phyloP scores from a whole-genome alignment of 1,140 invertebrate genomes.

The Drosophila persimilis region DNA sequence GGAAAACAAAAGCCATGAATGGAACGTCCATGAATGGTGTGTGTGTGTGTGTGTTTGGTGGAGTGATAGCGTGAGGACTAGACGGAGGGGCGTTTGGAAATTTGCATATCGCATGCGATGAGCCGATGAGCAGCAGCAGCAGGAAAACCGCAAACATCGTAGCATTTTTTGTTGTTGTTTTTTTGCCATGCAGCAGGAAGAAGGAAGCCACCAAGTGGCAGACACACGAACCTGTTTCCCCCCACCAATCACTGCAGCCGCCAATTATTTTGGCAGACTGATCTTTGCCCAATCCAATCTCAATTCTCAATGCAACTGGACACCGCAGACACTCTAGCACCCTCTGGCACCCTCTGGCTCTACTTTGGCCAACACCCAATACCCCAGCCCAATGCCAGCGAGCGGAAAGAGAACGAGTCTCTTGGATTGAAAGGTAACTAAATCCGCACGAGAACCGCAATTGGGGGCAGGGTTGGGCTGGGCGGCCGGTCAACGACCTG shows the following conservation, averaged over 20 bases:
- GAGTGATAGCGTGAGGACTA: neutral
- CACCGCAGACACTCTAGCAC: conserved; percentile 1
- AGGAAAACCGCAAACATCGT: conserved; percentile 62
- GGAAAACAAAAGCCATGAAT: conserved; percentile 61
- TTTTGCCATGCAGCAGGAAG: conserved; percentile 45
- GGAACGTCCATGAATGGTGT: conserved; percentile 59
- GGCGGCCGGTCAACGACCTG: too few relatives aligned
- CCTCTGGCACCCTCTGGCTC: neutral
- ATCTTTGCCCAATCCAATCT: conserved; percentile 27
- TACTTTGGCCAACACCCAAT: conserved; percentile 46
- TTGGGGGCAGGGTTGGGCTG: conserved; percentile 38
- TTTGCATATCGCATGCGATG: conserved; percentile 69
- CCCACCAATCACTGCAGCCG: conserved; percentile 7
- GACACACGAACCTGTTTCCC: neutral
- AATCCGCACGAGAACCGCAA: conserved; percentile 28
- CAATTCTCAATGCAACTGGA: conserved; percentile 19
- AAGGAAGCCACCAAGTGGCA: conserved; percentile 57
- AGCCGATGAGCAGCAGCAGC: conserved; percentile 27
- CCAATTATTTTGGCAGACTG: neutral
- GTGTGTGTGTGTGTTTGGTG: conserved; percentile 1
- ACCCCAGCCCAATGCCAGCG: conserved; percentile 39
- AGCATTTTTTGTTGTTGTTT: neutral
- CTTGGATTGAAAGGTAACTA: conserved; percentile 11
- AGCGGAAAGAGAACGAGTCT: conserved; percentile 19
- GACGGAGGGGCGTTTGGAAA: conserved; percentile 41